A percentile compares a stretch with the other conserved stretches of the same genome.
Conservation (phyloP, 2,888 invertebrate genomes). For the Tuberolachnus salignus region DNA sequence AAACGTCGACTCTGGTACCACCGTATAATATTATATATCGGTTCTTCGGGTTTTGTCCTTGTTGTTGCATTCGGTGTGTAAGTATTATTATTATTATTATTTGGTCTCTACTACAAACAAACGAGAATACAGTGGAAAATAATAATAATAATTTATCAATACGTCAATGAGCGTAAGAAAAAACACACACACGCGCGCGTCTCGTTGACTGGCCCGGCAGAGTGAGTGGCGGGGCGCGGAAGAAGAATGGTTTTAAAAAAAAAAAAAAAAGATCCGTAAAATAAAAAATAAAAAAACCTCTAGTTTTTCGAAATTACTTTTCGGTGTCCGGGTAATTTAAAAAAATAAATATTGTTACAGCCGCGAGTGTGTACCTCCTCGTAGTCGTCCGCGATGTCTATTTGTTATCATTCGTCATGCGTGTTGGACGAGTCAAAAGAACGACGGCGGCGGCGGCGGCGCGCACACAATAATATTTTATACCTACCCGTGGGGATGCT, state of each 20-base stretch:
- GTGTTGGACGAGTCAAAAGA: conserved; percentile 54
- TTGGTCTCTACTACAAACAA: conserved; percentile 37
- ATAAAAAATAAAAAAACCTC: not conserved
- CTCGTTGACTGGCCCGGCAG: too few relatives aligned
- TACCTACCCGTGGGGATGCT: not conserved
- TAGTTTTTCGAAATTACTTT: conserved; percentile 52
- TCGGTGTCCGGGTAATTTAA: conserved; percentile 50
- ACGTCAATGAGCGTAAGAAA: conserved; percentile 49
- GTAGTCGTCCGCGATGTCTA: conserved; percentile 12
- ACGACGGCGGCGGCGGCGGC: not conserved
- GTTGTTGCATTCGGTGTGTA: conserved; percentile 39
- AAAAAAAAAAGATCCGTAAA: not conserved
- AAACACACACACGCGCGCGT: not conserved
- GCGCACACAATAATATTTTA: not conserved
- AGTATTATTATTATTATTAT: conserved; percentile 40
- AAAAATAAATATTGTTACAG: conserved; percentile 56
- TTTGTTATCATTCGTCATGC: conserved; percentile 57
- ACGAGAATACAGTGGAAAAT: conserved; percentile 38
- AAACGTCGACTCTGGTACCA: too few relatives aligned
- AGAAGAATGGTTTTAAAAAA: conserved; percentile 30
- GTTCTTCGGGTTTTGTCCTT: conserved; percentile 45
- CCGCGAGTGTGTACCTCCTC: conserved; percentile 22
- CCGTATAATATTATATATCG: conserved; percentile 10
- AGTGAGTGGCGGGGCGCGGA: not conserved
- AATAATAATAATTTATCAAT: conserved; percentile 54